Evolutionary conservation across 2,113 vertebrate genomes (phyloP), one percentile per base, ranked within the genome.

Genomic region (Dissostichus mawsoni): DNA sequence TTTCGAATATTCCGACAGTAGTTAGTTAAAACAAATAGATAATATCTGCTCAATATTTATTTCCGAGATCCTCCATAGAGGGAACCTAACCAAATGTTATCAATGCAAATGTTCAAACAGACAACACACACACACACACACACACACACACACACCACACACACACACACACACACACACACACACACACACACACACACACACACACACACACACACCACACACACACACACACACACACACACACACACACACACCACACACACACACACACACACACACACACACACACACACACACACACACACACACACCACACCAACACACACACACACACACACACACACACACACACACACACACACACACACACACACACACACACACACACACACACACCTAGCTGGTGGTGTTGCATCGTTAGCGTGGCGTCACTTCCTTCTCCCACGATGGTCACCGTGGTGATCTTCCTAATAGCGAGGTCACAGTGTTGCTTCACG

Each of bases 391-490:
- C 25, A 29, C 25, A 29, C 25, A 29, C 25, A 29, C 95, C 93
- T 0, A 88, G 90, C 62, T 90, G 93, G 67, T 94, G 90, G 77
- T 95, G 94, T n/a, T 91, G 90, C 56, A 96, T 65, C 5, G 83
- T 85, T 25, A 95, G 86, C 0, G 74, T 84, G 33, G 83, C 59
- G 0, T 85, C 89, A 4, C 63, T 78, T 59, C 91, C 94, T 50
- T 89, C 75, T 12, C 94, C 94, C 68, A 94, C 87, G 8, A 93
- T 85, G 23, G 93, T 93, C 10, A 83, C 90, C 64, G 94, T 77
- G 0, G 93, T 93, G 62, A 96, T 74, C 78, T 93, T 95, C 76
- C 95, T 92, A 62, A 91, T 45, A 1, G 93, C 94, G 1, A 96
- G 90, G 33, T 92, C 85, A 65, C 95, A 96, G 77, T 69, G 86